These are phyloP conservation scores for Druceiella hillmani DNA, from an alignment of 2,888 invertebrate species.

Conservation along the genomic window DNA sequence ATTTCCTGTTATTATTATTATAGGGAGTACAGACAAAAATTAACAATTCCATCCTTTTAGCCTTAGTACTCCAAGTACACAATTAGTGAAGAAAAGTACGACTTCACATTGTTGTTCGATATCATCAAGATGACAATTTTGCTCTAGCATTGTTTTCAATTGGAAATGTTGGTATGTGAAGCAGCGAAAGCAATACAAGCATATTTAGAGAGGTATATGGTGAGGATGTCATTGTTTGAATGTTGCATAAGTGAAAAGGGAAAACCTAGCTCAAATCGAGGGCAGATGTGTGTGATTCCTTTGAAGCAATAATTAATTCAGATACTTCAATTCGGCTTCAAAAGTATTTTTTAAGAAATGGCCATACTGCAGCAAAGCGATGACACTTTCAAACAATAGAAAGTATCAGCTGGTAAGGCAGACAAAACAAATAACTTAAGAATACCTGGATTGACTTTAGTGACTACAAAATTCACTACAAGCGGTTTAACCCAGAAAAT, in stretches of 20 bases:
- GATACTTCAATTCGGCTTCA: conserved; percentile 24
- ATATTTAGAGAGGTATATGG: conserved; percentile 22
- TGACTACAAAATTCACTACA: conserved; percentile 18
- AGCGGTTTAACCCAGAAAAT: conserved; percentile 16
- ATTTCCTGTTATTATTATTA: conserved; percentile 23
- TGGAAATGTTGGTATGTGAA: conserved; percentile 20
- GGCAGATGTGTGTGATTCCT: conserved; percentile 22
- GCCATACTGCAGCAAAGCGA: conserved; percentile 10
- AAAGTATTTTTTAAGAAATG: conserved; percentile 24
- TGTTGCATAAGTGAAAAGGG: conserved; percentile 27
- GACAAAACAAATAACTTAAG: conserved; percentile 6
- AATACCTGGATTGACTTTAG: conserved; percentile 18
- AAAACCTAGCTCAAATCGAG: conserved; percentile 21
- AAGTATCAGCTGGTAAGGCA: conserved; percentile 14
- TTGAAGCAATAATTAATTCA: conserved; percentile 20
- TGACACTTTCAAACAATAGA: conserved; percentile 13
- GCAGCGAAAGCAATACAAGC: conserved; percentile 21
- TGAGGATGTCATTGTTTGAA: conserved; percentile 19
- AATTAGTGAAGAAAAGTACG: conserved; percentile 19
- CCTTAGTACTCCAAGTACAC: conserved; percentile 18
- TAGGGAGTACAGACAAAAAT: conserved; percentile 23
- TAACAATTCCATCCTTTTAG: conserved; percentile 22
- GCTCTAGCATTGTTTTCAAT: conserved; percentile 16
- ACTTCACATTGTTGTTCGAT: conserved; percentile 22
- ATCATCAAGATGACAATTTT: conserved; percentile 19